A percentile compares a stretch with the other conserved stretches of the same genome.
Conservation (phyloP, 2,113 vertebrate species). For the Hyaena hyaena region DNA sequence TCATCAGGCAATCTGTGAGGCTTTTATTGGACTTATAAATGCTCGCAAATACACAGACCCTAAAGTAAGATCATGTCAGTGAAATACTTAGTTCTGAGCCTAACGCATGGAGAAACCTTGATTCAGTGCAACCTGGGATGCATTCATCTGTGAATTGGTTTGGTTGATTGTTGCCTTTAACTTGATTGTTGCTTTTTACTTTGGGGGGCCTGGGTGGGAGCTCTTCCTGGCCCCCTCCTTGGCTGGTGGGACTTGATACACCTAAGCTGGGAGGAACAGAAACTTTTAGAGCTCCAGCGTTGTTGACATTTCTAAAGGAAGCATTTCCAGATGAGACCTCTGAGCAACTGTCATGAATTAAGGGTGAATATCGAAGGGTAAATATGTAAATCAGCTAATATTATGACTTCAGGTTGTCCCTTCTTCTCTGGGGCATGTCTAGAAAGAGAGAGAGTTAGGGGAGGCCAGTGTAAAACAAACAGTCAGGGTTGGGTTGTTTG, state of each 20-base stretch:
- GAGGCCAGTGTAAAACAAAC: not conserved
- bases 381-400: not conserved
- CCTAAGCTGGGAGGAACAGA: not conserved
- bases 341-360: not conserved
- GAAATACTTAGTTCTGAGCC: not conserved
- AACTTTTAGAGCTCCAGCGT: not conserved
- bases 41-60: not conserved
- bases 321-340: not conserved
- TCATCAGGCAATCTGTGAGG: not conserved
- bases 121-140: not conserved
- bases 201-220: accelerated
- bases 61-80: not conserved
- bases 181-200: not conserved
- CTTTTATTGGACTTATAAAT: slow-evolving; percentile 55
- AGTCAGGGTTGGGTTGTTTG: not conserved
- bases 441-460: slow-evolving; percentile 7
- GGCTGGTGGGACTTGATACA: not conserved
- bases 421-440: not conserved
- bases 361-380: not conserved
- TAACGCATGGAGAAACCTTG: not conserved
- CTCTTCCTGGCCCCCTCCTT: not conserved
- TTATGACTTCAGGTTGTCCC: not conserved
- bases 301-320: not conserved
- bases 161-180: not conserved
- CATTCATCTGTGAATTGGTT: not conserved